Base-by-base conservation (phyloP, 2,113 vertebrate genomes). In the Octodon degus region DNA sequence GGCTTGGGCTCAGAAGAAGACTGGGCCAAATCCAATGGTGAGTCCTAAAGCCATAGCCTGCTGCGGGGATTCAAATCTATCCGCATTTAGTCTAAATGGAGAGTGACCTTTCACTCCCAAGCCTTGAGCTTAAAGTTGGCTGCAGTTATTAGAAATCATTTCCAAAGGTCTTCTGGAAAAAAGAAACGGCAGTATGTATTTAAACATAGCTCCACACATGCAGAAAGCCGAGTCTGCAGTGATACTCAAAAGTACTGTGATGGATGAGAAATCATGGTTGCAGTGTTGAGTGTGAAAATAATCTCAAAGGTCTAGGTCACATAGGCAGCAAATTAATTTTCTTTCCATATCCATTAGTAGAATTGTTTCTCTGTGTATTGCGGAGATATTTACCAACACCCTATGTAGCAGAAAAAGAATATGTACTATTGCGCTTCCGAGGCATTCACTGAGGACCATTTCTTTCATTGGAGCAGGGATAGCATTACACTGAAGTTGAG, bases 111-210 rank as follows among this genome's bases (percentile, higher is more conserved):
- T 98, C 6, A 34, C 0, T 0, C 97, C 89, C 87, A 96, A 93
- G 96, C 97, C 97, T 97, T 97, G 97, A 98, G 98, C 97, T 97
- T 98, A 94, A 96, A 97, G 97, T 98, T 81, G 63, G 96, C 96
- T 97, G 81, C 81, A 96, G 95, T 97, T 98, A 98, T 98, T 98
- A 97, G 96, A 98, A 98, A 97, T 98, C 95, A 97, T 98, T 98
- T 97, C 94, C 97, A 98, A 99, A 99, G 98, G 98, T 98, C 98
- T 98, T 96, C 95, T 96, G 94, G 96, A 93, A 94, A 95, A 96
- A 97, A 93, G 11, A 10, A 34, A 93, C 90, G 94, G 89, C 91
- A 97, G 96, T 90, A 96, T 25, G 92, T 97, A 97, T 97, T 95
- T 95, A 97, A 96, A 96, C 95, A 95, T 94, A 76, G 11, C 32